Percentiles rank a stretch among this genome's conserved stretches.
Evolutionary conservation across 53 echinoderm and acorn worm genomes (phyloP).

Genomic region (Hippasteria phrygiana): DNA sequence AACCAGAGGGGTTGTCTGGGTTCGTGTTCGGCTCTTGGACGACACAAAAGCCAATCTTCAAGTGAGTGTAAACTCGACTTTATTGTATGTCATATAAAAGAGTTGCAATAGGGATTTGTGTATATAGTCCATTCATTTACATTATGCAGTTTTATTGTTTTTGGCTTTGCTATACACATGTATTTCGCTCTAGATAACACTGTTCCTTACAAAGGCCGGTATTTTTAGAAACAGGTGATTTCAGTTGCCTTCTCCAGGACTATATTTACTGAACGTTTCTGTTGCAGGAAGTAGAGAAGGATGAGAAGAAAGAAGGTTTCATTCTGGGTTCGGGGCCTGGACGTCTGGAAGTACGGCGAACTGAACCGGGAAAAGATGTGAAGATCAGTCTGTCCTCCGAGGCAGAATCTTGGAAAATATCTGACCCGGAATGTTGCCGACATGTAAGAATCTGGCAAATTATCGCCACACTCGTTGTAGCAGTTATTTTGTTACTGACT

Average conservation of each 20-base stretch:
- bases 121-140: too few species aligned
- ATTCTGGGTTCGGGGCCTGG: neutral
- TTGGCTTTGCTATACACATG: too few species aligned
- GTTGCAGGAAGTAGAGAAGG: neutral
- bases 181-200: too few species aligned
- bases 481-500: neutral
- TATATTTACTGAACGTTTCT: neutral
- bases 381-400: neutral
- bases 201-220: too few species aligned
- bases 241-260: neutral
- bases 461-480: neutral
- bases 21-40: slow-evolving; percentile 33
- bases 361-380: neutral
- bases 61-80: neutral
- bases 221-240: neutral
- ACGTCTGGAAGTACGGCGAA: neutral
- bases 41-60: neutral
- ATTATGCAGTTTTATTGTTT: neutral
- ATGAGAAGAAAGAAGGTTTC: neutral
- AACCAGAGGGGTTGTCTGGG: neutral
- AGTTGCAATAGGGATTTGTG: neutral
- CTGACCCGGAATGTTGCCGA: neutral
- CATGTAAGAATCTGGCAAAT: neutral
- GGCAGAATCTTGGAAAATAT: neutral
- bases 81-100: too few species aligned